A percentile compares a stretch with the other conserved stretches of the same genome.
Conservation (phyloP, 2,797 vertebrate genomes). For the Pachyuromys duprasi region DNA sequence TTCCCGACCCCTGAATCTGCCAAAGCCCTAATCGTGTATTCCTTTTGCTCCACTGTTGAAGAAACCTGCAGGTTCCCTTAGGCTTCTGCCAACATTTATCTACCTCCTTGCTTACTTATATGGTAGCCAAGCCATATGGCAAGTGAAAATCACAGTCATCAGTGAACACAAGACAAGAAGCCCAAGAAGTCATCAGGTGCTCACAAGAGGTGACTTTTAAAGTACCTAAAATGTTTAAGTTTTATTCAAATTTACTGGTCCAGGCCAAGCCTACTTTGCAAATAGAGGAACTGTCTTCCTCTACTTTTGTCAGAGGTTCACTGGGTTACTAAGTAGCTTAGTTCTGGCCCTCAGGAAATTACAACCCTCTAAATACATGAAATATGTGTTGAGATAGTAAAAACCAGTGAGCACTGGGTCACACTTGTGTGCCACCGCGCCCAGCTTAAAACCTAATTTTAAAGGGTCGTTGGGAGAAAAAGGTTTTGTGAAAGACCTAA, state of each 20-base stretch:
- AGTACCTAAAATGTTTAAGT: constrained; percentile 8
- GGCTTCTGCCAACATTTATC: not conserved
- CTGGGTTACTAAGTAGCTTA: constrained; percentile 20
- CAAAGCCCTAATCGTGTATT: not conserved
- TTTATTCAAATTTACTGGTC: constrained; percentile 41
- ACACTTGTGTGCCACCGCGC: too few relatives aligned
- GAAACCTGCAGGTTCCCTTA: not conserved
- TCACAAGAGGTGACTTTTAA: not conserved
- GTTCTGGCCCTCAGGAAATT: constrained; percentile 34
- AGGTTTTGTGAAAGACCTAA: not conserved
- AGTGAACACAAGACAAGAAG: not conserved
- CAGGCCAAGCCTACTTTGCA: not conserved
- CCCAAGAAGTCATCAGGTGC: not conserved
- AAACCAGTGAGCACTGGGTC: not conserved
- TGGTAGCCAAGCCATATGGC: not conserved
- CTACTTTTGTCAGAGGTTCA: not conserved
- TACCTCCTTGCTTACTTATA: constrained; percentile 19
- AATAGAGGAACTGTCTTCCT: not conserved
- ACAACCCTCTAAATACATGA: constrained; percentile 33
- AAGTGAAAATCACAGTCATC: constrained; percentile 26
- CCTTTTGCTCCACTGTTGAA: not conserved
- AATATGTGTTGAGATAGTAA: not conserved
- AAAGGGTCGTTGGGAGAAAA: constrained; percentile 2
- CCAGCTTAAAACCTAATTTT: constrained; percentile 54
- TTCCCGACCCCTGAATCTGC: not conserved